Conservation (phyloP, 2,797 vertebrate species). For the Vireo griseus region DNA sequence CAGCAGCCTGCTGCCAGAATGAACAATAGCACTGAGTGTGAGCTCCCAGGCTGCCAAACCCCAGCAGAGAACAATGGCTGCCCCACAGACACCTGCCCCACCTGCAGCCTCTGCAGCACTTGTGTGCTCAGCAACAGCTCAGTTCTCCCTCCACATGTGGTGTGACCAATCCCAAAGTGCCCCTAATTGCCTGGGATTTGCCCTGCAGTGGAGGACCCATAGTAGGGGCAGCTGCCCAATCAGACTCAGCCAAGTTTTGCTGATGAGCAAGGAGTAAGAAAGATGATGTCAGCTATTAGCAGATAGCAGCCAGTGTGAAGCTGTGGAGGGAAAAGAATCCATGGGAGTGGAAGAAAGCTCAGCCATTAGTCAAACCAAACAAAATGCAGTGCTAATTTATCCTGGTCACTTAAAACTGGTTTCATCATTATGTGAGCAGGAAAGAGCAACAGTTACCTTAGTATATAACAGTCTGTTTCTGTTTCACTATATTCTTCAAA, state of each 20-base stretch:
- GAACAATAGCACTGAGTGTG: neutral
- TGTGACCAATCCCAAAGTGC: neutral
- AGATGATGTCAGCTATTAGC: neutral
- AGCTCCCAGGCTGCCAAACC: neutral
- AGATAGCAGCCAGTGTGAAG: neutral
- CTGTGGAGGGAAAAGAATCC: neutral
- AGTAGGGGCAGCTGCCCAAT: neutral
- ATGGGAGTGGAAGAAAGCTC: neutral
- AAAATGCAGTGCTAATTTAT: neutral
- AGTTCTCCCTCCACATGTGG: neutral
- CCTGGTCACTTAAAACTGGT: neutral
- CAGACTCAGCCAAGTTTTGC: neutral
- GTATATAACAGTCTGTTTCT: neutral
- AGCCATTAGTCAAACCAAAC: neutral
- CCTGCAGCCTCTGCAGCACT: neutral
- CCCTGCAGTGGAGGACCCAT: rapidly evolving
- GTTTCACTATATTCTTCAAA: neutral
- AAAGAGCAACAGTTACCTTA: neutral
- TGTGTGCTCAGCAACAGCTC: neutral
- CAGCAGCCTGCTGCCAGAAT: neutral
- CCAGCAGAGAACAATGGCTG: neutral
- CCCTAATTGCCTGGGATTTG: neutral
- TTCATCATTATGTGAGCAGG: neutral
- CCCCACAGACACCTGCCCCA: rapidly evolving
- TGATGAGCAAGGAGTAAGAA: neutral